These are phyloP conservation scores for Drosophila birchii DNA, from an alignment of 2,888 invertebrate species.

Conservation along the genomic window DNA sequence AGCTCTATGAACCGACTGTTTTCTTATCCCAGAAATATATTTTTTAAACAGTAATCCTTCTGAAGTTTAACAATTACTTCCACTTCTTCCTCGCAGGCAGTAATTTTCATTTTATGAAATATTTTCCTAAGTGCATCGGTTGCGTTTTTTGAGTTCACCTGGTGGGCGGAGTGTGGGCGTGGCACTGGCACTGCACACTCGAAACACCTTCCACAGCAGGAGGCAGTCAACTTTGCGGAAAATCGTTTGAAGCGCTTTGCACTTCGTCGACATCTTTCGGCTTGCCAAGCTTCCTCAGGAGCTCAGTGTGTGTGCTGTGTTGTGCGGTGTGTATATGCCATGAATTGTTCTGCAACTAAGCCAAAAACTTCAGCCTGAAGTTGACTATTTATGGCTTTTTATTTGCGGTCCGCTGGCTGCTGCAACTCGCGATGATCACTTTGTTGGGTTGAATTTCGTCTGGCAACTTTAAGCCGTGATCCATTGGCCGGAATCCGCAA, in stretches of 20 bases:
- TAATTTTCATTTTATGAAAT: too few relatives aligned
- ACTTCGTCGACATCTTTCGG: slow-evolving; percentile 77
- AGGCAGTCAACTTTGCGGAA: slow-evolving; percentile 79
- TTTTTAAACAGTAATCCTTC: neutral
- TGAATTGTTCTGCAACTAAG: slow-evolving; percentile 63
- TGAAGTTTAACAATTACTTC: too few relatives aligned
- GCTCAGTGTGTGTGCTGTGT: slow-evolving; percentile 43
- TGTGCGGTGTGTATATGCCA: slow-evolving; percentile 13
- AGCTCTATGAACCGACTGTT: too few relatives aligned
- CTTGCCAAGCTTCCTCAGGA: slow-evolving; percentile 55
- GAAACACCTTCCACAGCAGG: slow-evolving; percentile 77
- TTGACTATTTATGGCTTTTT: slow-evolving; percentile 53
- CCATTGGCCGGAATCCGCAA: slow-evolving; percentile 47
- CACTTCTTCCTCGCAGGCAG: too few relatives aligned
- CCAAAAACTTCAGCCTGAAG: slow-evolving; percentile 64
- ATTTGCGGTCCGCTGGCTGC: slow-evolving; percentile 31
- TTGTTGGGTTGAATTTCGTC: slow-evolving; percentile 20
- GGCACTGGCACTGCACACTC: slow-evolving; percentile 52
- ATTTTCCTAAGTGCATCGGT: neutral
- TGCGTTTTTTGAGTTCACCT: neutral
- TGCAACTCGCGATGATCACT: slow-evolving; percentile 32
- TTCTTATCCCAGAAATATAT: neutral
- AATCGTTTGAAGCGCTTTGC: slow-evolving; percentile 80
- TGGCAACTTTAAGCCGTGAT: slow-evolving; percentile 47
- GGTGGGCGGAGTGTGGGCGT: slow-evolving; percentile 14